Evolutionary conservation across 1,140 invertebrate species (phyloP), one percentile per base, ranked within the genome.

Genomic region (Acromyrmex heyeri): DNA sequence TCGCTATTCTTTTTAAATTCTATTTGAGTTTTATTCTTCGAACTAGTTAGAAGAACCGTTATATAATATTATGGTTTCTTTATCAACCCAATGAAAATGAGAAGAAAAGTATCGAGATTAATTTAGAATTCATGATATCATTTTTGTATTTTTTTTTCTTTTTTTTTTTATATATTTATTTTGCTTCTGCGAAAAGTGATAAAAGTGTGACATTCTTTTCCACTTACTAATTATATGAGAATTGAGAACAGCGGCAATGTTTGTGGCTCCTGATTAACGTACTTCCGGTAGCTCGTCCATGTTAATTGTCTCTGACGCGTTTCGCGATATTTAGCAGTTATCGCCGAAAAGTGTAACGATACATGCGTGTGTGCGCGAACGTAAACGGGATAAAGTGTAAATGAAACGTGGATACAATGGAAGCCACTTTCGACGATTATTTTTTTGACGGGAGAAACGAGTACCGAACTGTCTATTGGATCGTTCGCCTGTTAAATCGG

Each of bases 291-390:
- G 48, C 27, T 34, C 5, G 83, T 6, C n/a, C 57, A 38, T 82
- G 88, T 82, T 90, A 90, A 90, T 90, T 89, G 86, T 61, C 30
- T 18, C 27, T 48, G 65, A 67, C 55, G 21, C 30, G 38, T 27
- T 18, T 61, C 67, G 57, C 27, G 83, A 77, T 89, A 86, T 86
- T 88, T 73, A 59, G 55, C 50, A 14, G 16, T 48, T 21, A 72
- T 38, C 62, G 57, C 48, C 81, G 62, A 89, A 75, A 90, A 89
- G 53, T 65, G 69, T 88, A 82, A 12, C 70, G 55, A 53, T 24
- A 14, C 34, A n/a, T 62, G 59, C 21, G 65, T 72, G 62, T 1
- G 18, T 44, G 30, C 8, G 0, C 48, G 70, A 21, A 12, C 12
- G 24, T 24, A 38, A 61, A 10, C 69, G 30, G 14, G 4, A 75